Evolutionary conservation across 2,797 vertebrate genomes (phyloP).

Genomic region (Sebastes glaucus): DNA sequence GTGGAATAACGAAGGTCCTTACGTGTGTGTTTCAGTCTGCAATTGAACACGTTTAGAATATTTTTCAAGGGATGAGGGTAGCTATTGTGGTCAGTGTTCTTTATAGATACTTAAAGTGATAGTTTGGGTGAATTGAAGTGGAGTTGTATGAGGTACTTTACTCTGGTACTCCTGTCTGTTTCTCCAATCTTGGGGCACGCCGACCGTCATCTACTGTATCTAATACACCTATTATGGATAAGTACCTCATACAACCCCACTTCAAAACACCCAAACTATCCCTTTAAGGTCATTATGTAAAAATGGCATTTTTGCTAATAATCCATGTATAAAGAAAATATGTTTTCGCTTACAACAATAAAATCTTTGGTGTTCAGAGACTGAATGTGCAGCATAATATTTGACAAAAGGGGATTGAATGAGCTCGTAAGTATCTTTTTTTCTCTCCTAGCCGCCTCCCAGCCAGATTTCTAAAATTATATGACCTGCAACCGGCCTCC

Average conservation of each 20-base stretch:
- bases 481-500: constrained; percentile 32
- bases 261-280: too few relatives aligned
- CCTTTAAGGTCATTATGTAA: not conserved
- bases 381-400: not conserved
- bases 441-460: not conserved
- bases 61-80: not conserved
- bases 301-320: not conserved
- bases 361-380: not conserved
- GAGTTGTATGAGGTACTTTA: too few relatives aligned
- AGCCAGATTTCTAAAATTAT: constrained; percentile 27
- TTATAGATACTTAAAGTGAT: not conserved
- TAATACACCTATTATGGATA: too few relatives aligned
- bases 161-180: too few relatives aligned
- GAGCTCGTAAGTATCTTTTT: not conserved
- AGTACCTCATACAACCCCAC: too few relatives aligned
- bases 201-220: too few relatives aligned
- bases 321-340: not conserved
- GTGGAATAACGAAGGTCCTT: not conserved
- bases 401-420: not conserved
- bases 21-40: not conserved
- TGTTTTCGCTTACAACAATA: not conserved
- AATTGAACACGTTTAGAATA: not conserved
- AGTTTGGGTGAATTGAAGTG: too few relatives aligned
- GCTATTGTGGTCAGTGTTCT: not conserved
- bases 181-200: too few relatives aligned